Conservation (phyloP, 1,140 invertebrate genomes). For the Heliconius melpomene region DNA sequence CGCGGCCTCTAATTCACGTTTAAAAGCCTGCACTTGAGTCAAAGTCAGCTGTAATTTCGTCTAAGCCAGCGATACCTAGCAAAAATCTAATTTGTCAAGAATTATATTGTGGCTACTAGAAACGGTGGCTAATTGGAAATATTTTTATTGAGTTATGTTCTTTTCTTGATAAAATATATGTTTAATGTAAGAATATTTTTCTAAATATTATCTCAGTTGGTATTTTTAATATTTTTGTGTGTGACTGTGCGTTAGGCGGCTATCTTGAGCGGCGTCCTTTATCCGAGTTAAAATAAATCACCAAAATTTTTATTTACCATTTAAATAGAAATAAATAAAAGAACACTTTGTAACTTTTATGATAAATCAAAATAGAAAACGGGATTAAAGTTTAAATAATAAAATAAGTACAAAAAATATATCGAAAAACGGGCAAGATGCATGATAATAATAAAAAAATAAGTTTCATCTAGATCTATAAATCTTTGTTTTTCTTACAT, state of each 20-base stretch:
- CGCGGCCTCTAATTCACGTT: constrained; percentile 75
- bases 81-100: constrained; percentile 81
- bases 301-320: too few relatives aligned
- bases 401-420: too few relatives aligned
- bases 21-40: constrained; percentile 80
- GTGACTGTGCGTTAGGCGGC: background rate
- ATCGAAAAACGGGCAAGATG: too few relatives aligned
- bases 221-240: background rate
- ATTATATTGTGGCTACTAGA: constrained; percentile 65
- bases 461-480: too few relatives aligned
- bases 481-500: too few relatives aligned
- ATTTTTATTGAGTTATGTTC: constrained; percentile 13
- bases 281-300: too few relatives aligned
- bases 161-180: background rate
- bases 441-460: too few relatives aligned
- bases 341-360: too few relatives aligned
- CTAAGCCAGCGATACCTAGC: constrained; percentile 73
- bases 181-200: background rate
- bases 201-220: background rate
- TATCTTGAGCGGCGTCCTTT: background rate
- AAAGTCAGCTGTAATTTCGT: constrained; percentile 79
- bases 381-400: too few relatives aligned
- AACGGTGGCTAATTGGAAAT: constrained; percentile 37
- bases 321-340: too few relatives aligned
- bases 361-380: too few relatives aligned